These are phyloP conservation scores for Gastrophysa polygoni DNA, from an alignment of 2,888 invertebrate species.

Conservation along the genomic window DNA sequence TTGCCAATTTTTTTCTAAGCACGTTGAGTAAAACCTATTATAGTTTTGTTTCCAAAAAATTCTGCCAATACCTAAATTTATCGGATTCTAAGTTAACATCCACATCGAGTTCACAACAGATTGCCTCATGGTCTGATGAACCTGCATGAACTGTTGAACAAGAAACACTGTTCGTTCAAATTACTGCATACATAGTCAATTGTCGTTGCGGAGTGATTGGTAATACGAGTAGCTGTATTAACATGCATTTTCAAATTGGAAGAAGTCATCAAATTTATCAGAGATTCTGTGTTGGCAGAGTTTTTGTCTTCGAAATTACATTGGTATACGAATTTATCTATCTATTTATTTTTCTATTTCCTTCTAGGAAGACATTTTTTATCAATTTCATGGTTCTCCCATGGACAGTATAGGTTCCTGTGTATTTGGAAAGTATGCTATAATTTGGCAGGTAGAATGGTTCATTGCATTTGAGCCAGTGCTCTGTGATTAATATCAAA, in stretches of 20 bases:
- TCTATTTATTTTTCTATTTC: not conserved
- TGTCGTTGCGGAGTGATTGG: too few species aligned
- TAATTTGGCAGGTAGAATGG: not conserved
- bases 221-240: not conserved
- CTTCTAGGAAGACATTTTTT: not conserved
- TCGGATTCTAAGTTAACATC: too few species aligned
- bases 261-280: not conserved
- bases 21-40: too few species aligned
- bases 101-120: too few species aligned
- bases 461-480: constrained; percentile 3
- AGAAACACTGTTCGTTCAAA: too few species aligned
- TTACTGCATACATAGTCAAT: too few species aligned
- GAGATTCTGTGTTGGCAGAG: not conserved
- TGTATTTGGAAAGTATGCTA: not conserved
- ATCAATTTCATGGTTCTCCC: not conserved
- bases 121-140: too few species aligned
- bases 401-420: not conserved
- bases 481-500: constrained; percentile 2
- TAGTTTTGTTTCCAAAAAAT: too few species aligned
- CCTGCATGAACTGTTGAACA: too few species aligned
- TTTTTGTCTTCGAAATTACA: not conserved
- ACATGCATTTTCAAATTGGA: not conserved
- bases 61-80: too few species aligned
- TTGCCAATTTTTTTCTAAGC: too few species aligned
- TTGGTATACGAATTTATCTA: not conserved